Evolutionary conservation across 2,797 vertebrate genomes (phyloP).

Genomic region (Atherinosoma microstoma): DNA sequence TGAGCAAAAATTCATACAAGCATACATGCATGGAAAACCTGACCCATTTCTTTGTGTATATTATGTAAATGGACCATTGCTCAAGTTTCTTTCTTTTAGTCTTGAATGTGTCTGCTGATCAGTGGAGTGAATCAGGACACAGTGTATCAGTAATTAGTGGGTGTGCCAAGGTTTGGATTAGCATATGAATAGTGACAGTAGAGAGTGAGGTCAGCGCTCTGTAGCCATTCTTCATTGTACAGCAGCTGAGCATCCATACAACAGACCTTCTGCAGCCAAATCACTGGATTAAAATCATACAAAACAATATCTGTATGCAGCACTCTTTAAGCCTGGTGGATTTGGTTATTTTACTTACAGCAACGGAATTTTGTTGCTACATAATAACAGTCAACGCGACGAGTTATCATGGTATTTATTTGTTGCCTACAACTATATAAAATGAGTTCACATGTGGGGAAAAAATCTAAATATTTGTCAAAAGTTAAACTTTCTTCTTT

Average conservation of each 20-base stretch:
- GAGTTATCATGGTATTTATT: slow-evolving; percentile 26
- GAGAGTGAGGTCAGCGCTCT: slow-evolving; percentile 54
- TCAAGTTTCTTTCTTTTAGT: slow-evolving; percentile 27
- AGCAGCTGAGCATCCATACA: slow-evolving; percentile 35
- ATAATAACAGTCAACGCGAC: slow-evolving; percentile 40
- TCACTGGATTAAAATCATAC: slow-evolving; percentile 27
- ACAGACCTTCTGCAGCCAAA: slow-evolving; percentile 39
- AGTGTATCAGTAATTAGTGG: slow-evolving; percentile 62
- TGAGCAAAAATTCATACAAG: neutral
- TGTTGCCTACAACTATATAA: slow-evolving; percentile 55
- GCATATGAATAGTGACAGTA: slow-evolving; percentile 71
- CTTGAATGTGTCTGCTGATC: slow-evolving; percentile 51
- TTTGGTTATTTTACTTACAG: slow-evolving; percentile 47
- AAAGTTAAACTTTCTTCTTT: neutral
- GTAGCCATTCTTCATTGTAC: slow-evolving; percentile 46
- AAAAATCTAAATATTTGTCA: slow-evolving; percentile 1
- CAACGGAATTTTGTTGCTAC: slow-evolving; percentile 48
- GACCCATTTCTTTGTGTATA: slow-evolving; percentile 13
- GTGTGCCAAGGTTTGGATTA: slow-evolving; percentile 62
- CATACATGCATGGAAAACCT: slow-evolving; percentile 2
- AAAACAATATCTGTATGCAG: slow-evolving; percentile 34
- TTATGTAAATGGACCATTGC: slow-evolving; percentile 27
- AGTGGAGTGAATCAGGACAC: slow-evolving; percentile 60
- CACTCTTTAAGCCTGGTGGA: slow-evolving; percentile 39
- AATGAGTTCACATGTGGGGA: slow-evolving; percentile 21